A percentile compares a stretch with the other conserved stretches of the same genome.
Conservation (phyloP, 35 echinoderm and acorn worm genomes). For the Lytechinus pictus region DNA sequence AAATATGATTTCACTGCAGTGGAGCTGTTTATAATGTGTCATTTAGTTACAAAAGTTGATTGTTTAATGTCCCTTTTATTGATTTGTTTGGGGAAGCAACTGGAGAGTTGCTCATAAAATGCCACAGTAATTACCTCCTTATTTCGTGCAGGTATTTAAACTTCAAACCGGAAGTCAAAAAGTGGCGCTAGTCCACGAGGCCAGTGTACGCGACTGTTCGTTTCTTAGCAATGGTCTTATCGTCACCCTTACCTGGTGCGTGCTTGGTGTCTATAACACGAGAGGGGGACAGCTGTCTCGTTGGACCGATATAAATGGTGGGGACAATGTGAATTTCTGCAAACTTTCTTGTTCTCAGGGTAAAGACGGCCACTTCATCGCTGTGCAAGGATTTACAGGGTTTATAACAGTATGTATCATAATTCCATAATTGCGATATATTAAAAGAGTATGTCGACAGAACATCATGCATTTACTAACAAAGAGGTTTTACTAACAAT, state of each 20-base stretch:
- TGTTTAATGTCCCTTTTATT: too few species aligned
- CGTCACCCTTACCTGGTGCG: constrained; percentile 21
- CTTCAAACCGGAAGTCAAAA: not conserved
- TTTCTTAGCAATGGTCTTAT: constrained; percentile 42
- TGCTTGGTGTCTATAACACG: not conserved
- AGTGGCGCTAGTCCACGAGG: not conserved
- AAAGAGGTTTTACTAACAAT: too few species aligned
- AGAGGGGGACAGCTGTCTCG: not conserved
- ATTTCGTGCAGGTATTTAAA: not conserved
- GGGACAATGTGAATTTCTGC: not conserved
- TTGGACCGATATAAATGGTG: not conserved
- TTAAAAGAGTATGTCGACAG: too few species aligned
- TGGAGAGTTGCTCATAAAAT: too few species aligned
- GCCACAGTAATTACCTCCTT: too few species aligned
- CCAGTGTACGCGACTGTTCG: constrained; percentile 7
- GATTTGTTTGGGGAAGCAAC: too few species aligned
- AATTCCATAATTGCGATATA: too few species aligned
- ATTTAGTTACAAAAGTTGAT: too few species aligned
- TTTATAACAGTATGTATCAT: constrained; percentile 22
- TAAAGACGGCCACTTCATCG: constrained; percentile 25
- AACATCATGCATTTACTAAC: too few species aligned
- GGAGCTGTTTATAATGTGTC: too few species aligned
- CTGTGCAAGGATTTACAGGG: not conserved
- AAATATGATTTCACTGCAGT: too few species aligned
- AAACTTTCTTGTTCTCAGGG: not conserved